These are phyloP conservation scores for Geodia barretti DNA, from an alignment of 37 sponge, comb jelly and placozoan species.

Conservation along the genomic window DNA sequence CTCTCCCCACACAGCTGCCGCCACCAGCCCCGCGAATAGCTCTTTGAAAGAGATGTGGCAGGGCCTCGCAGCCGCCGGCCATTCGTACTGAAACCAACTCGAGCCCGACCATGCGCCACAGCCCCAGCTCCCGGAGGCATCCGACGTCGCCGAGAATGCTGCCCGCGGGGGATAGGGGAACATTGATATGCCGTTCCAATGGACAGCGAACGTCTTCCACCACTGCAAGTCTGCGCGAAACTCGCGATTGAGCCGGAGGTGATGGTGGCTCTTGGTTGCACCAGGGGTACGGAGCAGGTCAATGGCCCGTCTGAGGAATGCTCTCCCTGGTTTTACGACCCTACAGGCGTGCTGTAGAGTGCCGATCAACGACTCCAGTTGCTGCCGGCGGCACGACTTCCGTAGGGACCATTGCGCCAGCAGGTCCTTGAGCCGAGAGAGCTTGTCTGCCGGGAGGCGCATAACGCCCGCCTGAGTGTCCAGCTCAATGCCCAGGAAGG, in stretches of 20 bases:
- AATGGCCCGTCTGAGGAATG: conserved; percentile 19
- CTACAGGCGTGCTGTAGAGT: conserved; percentile 31
- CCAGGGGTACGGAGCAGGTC: conserved; percentile 2
- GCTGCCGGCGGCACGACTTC: conserved; percentile 1
- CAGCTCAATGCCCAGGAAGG: conserved; percentile 39
- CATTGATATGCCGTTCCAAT: conserved; percentile 57
- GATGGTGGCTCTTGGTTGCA: conserved; percentile 22
- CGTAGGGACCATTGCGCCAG: conserved; percentile 7
- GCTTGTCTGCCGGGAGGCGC: conserved; percentile 49
- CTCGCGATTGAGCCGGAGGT: conserved; percentile 37
- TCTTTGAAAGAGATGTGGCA: conserved; percentile 49
- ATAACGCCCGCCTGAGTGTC: conserved; percentile 28
- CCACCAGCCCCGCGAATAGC: conserved; percentile 45
- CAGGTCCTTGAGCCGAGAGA: background rate
- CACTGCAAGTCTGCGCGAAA: conserved; percentile 50
- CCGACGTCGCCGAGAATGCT: background rate
- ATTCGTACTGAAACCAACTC: conserved; percentile 42
- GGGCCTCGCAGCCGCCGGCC: background rate
- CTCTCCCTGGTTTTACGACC: conserved; percentile 43
- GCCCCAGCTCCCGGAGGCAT: conserved; percentile 61
- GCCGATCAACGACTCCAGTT: conserved; percentile 39
- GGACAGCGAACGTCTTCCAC: conserved; percentile 36
- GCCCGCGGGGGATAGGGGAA: background rate
- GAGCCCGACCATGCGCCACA: conserved; percentile 30
- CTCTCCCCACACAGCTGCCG: conserved; percentile 23